Conservation (phyloP, 2,113 vertebrate species). For the Mobula birostris region DNA sequence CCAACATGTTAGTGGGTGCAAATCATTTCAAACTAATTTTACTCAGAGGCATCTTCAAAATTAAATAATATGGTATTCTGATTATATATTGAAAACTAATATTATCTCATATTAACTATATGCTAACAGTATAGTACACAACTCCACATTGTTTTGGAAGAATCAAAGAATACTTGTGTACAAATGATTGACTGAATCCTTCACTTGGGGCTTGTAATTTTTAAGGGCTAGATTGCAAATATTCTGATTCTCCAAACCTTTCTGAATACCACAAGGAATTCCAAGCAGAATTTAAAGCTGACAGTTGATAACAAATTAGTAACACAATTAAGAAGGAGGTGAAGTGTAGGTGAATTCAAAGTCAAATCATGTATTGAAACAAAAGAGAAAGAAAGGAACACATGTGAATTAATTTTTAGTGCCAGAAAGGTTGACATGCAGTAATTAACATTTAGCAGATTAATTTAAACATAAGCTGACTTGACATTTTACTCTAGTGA, state of each 20-base stretch:
- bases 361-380: too few relatives aligned
- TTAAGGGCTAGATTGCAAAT: not conserved
- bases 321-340: not conserved
- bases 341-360: too few relatives aligned
- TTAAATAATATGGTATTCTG: not conserved
- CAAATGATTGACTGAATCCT: not conserved
- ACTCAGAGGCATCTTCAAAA: not conserved
- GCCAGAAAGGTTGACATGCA: too few relatives aligned
- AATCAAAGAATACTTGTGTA: not conserved
- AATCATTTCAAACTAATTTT: not conserved
- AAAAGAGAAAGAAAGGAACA: too few relatives aligned
- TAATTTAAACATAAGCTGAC: too few relatives aligned
- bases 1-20: not conserved
- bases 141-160: not conserved
- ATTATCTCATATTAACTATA: not conserved
- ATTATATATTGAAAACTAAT: not conserved
- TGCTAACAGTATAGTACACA: not conserved
- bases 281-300: constrained; percentile 5
- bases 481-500: too few relatives aligned
- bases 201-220: not conserved
- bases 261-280: not conserved
- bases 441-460: too few relatives aligned
- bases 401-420: too few relatives aligned
- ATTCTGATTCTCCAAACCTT: not conserved
- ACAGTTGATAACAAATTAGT: not conserved